Evolutionary conservation across 2,113 vertebrate genomes (phyloP).

Genomic region (Daboia siamensis): DNA sequence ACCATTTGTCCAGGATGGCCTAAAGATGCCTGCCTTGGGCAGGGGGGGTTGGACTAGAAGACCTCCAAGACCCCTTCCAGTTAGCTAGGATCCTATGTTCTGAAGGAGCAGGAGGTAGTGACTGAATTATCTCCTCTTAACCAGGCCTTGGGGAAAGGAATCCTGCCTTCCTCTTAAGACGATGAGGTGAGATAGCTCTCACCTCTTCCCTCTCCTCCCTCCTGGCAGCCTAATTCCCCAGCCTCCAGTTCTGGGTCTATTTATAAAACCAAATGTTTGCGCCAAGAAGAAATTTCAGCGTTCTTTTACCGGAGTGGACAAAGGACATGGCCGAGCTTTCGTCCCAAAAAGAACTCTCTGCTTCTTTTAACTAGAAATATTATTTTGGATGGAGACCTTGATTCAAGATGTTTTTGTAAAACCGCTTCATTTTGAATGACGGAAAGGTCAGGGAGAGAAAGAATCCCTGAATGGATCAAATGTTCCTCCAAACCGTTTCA

Average conservation of each 20-base stretch:
- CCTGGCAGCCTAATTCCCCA: too few relatives aligned
- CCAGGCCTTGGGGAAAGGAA: too few relatives aligned
- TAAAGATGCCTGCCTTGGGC: not conserved
- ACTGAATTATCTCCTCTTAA: not conserved
- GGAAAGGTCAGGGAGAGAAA: not conserved
- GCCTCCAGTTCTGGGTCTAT: not conserved
- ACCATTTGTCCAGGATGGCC: not conserved
- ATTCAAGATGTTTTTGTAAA: not conserved
- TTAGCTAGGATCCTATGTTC: not conserved
- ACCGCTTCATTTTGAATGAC: not conserved
- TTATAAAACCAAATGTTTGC: not conserved
- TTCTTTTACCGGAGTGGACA: not conserved
- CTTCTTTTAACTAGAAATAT: not conserved
- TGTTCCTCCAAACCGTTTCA: not conserved
- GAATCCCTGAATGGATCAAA: not conserved
- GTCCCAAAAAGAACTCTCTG: not conserved
- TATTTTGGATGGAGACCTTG: not conserved
- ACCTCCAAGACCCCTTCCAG: not conserved
- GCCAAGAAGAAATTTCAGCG: slow-evolving; percentile 7
- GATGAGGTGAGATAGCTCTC: not conserved
- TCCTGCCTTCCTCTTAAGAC: too few relatives aligned
- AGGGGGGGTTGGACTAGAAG: not conserved
- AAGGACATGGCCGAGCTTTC: not conserved
- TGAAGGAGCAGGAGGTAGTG: not conserved
- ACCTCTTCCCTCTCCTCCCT: not conserved